Percentiles rank a stretch among this genome's conserved stretches.
phyloP scores from a whole-genome alignment of 2,113 vertebrate genomes.

The Phaethornis superciliosus region DNA sequence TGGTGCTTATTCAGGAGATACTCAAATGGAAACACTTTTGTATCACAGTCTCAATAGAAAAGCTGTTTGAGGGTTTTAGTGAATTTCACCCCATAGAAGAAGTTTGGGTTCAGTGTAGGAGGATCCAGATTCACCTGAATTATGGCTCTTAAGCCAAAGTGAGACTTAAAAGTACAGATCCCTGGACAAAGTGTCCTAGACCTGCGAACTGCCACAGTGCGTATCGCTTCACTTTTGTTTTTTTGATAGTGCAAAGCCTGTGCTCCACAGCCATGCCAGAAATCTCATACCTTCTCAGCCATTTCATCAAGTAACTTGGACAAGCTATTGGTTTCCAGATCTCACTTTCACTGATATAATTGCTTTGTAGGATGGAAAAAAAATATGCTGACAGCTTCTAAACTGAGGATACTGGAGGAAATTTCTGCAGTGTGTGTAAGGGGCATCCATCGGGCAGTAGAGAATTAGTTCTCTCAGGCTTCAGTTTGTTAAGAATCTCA shows the following conservation, averaged over 20 bases:
- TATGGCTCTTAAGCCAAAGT: not conserved
- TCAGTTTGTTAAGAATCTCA: not conserved
- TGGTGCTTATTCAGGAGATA: not conserved
- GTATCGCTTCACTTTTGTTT: not conserved
- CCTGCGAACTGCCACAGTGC: not conserved
- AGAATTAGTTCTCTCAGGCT: not conserved
- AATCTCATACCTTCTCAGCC: not conserved
- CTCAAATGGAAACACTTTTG: slow-evolving; percentile 10
- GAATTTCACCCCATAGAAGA: not conserved
- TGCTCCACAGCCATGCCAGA: not conserved
- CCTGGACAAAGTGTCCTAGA: not conserved
- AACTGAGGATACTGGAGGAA: not conserved
- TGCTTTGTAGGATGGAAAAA: not conserved
- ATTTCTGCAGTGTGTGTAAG: not conserved
- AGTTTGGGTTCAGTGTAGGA: not conserved
- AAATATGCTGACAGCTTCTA: not conserved
- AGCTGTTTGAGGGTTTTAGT: not conserved
- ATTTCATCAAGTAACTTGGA: not conserved
- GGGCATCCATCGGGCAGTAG: not conserved
- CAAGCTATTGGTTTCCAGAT: not conserved
- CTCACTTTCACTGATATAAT: not conserved
- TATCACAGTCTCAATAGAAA: not conserved
- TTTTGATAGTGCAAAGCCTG: not conserved
- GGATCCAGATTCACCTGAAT: not conserved
- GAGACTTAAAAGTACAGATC: not conserved